These are phyloP conservation scores for Chromobotia macracanthus DNA, from an alignment of 2,797 vertebrate genomes.

Conservation along the genomic window DNA sequence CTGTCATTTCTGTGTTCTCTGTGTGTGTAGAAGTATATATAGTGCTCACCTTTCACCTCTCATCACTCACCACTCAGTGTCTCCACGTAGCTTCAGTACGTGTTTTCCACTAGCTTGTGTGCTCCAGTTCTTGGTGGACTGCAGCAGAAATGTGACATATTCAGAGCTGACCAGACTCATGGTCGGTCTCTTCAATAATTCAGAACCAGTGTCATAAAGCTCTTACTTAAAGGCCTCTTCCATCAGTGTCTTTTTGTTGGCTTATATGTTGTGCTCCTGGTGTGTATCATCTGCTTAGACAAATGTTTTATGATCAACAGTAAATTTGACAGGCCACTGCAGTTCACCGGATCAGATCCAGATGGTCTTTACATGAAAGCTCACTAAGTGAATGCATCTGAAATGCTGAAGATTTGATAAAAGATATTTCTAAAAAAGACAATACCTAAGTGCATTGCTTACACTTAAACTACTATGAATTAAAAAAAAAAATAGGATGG, in stretches of 20 bases:
- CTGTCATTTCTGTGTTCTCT: constrained; percentile 41
- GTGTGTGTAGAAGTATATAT: constrained; percentile 45
- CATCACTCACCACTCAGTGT: constrained; percentile 44
- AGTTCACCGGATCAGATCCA: constrained; percentile 38
- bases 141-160: constrained; percentile 31
- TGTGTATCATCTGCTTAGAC: constrained; percentile 49
- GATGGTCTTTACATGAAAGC: constrained; percentile 30
- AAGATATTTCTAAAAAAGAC: constrained; percentile 5
- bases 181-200: constrained; percentile 60
- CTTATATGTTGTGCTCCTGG: constrained; percentile 36
- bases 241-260: constrained; percentile 48
- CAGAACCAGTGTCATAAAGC: constrained; percentile 35
- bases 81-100: constrained; percentile 10
- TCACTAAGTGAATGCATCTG: neutral
- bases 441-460: constrained; percentile 7
- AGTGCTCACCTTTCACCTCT: constrained; percentile 50
- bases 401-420: constrained; percentile 3
- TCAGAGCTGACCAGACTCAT: constrained; percentile 49
- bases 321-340: constrained; percentile 37
- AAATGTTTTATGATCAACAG: constrained; percentile 47
- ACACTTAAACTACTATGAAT: constrained; percentile 1
- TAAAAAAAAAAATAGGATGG: neutral
- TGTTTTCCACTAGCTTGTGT: constrained; percentile 41
- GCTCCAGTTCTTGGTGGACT: constrained; percentile 36
- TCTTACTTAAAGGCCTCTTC: constrained; percentile 56